These are phyloP conservation scores for Papilio aristodemus DNA, from an alignment of 1,140 invertebrate genomes.

Conservation along the genomic window DNA sequence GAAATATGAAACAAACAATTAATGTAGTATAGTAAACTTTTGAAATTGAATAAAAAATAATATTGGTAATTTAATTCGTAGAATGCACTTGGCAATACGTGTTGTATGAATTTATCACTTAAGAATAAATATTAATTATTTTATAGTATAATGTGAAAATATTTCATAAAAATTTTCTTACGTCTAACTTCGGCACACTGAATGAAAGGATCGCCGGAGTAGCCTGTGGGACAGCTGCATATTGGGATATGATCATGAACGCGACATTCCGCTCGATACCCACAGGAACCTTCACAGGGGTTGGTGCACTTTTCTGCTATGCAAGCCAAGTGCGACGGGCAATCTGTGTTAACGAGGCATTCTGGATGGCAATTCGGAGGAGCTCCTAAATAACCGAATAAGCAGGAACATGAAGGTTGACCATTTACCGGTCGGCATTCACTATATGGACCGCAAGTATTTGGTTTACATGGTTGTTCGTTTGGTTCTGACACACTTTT, in stretches of 20 bases:
- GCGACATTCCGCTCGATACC: conserved; percentile 86
- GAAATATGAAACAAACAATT: background rate
- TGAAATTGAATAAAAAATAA: no score
- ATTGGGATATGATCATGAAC: conserved; percentile 89
- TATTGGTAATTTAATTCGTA: no score
- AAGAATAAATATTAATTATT: no score
- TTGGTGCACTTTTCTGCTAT: conserved; percentile 89
- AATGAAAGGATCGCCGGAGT: conserved; percentile 89
- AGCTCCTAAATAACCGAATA: conserved; percentile 86
- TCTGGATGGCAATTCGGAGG: conserved; percentile 90
- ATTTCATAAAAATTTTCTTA: conserved; percentile 47
- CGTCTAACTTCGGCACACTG: conserved; percentile 81
- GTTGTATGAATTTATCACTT: no score
- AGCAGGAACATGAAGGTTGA: conserved; percentile 86
- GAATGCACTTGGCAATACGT: background rate
- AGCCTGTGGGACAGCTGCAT: conserved; percentile 86
- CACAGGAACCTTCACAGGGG: conserved; percentile 90
- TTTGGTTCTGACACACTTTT: conserved; percentile 66
- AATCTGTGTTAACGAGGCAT: conserved; percentile 90
- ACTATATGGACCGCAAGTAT: conserved; percentile 89
- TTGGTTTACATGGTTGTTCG: conserved; percentile 84
- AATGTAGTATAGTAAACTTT: background rate
- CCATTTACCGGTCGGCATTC: conserved; percentile 82
- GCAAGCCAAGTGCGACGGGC: conserved; percentile 88
- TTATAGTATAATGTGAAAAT: conserved; percentile 12